Evolutionary conservation across 2,888 invertebrate species (phyloP).

Genomic region (Pammene aurita): DNA sequence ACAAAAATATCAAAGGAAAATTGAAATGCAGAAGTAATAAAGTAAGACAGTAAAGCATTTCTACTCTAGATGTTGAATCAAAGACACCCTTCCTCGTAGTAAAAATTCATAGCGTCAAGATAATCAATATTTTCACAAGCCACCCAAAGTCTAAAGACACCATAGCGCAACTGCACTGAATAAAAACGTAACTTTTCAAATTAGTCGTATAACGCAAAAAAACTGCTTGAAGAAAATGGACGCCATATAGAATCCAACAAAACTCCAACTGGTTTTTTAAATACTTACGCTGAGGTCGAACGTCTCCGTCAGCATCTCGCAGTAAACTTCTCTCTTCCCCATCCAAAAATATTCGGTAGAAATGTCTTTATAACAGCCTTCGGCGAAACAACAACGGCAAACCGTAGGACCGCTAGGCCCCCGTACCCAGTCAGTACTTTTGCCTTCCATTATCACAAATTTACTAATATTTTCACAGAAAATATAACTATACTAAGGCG

Average conservation of each 20-base stretch:
- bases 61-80: too few relatives aligned
- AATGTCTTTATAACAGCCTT: constrained; percentile 79
- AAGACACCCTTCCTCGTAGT: background rate
- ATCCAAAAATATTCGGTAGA: constrained; percentile 81
- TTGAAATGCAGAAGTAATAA: too few relatives aligned
- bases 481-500: constrained; percentile 54
- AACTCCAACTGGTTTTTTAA: constrained; percentile 29
- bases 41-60: too few relatives aligned
- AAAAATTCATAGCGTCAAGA: background rate
- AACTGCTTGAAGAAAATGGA: constrained; percentile 59
- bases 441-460: constrained; percentile 66
- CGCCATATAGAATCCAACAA: constrained; percentile 49
- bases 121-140: constrained; percentile 53
- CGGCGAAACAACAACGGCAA: constrained; percentile 74
- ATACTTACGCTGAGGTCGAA: constrained; percentile 69
- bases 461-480: constrained; percentile 55
- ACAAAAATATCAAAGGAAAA: too few relatives aligned
- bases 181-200: constrained; percentile 44
- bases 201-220: constrained; percentile 54
- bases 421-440: constrained; percentile 73
- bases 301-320: constrained; percentile 73
- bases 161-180: constrained; percentile 43
- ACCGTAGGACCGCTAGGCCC: constrained; percentile 65
- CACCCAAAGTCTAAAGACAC: constrained; percentile 48
- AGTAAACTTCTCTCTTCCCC: constrained; percentile 77